These are phyloP conservation scores for Eutrigla gurnardus DNA, from an alignment of 2,797 vertebrate species.

Conservation along the genomic window DNA sequence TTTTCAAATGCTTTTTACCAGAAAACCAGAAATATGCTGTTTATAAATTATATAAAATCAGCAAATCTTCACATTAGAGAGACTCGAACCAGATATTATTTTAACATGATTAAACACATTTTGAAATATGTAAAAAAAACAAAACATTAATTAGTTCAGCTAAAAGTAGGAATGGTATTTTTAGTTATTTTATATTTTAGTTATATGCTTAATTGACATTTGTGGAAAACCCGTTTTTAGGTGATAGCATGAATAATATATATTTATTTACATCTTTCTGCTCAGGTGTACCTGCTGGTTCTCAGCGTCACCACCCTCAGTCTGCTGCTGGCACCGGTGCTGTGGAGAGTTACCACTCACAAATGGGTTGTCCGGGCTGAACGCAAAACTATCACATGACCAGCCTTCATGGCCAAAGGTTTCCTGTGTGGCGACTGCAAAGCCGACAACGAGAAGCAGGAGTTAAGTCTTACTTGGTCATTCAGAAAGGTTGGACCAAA, in stretches of 20 bases:
- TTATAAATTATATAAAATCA: not conserved
- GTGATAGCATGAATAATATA: too few species aligned
- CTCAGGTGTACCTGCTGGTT: slow-evolving; percentile 95
- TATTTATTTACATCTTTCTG: not conserved
- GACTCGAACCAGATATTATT: not conserved
- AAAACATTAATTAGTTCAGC: not conserved
- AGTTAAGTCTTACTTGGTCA: not conserved
- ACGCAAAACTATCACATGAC: slow-evolving; percentile 87
- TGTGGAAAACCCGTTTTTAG: too few species aligned
- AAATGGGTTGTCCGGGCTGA: slow-evolving; percentile 87
- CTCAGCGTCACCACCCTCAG: slow-evolving; percentile 97
- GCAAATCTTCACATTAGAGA: not conserved
- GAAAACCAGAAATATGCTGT: not conserved
- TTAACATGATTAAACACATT: not conserved
- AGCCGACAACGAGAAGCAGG: not conserved
- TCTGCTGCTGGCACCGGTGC: slow-evolving; percentile 91
- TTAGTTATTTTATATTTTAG: too few species aligned
- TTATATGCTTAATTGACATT: too few species aligned
- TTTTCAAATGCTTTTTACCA: not conserved
- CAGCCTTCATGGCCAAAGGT: not conserved
- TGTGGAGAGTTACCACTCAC: slow-evolving; percentile 92
- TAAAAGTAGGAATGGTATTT: not conserved
- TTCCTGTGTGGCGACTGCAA: not conserved
- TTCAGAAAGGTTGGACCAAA: slow-evolving; percentile 33
- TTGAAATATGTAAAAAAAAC: not conserved